Conservation (phyloP, 2,113 vertebrate genomes). For the Campylomormyrus tamandua region DNA sequence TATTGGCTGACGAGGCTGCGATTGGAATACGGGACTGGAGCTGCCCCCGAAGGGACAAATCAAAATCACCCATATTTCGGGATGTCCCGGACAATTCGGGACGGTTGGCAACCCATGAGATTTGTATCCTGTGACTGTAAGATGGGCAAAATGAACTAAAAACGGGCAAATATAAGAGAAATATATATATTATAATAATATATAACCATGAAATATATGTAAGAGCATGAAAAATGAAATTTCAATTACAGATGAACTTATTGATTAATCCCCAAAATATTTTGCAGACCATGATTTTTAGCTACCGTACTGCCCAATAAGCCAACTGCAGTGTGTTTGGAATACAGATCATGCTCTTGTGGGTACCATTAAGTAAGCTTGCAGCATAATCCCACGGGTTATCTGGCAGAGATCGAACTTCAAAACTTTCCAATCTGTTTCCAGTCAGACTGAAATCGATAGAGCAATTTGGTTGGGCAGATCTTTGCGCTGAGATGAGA, state of each 20-base stretch:
- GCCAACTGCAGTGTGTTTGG: background rate
- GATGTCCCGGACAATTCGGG: too few relatives aligned
- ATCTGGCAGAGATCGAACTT: background rate
- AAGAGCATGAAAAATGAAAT: background rate
- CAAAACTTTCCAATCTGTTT: background rate
- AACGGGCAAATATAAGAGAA: background rate
- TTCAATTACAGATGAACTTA: background rate
- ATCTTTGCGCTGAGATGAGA: background rate
- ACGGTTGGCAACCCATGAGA: background rate
- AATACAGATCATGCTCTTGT: background rate
- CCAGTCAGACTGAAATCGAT: background rate
- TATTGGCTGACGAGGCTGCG: too few relatives aligned
- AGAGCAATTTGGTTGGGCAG: background rate
- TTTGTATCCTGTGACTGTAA: too few relatives aligned
- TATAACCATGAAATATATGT: background rate
- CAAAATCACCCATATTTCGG: too few relatives aligned
- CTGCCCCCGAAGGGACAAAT: too few relatives aligned
- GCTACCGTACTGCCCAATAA: background rate
- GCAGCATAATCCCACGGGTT: background rate
- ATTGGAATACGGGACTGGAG: too few relatives aligned
- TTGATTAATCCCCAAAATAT: background rate
- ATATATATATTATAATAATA: background rate
- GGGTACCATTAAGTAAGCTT: background rate
- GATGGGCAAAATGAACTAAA: too few relatives aligned
- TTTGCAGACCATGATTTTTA: background rate